Percentiles rank a stretch among this genome's conserved stretches.
These are phyloP conservation scores for Peromyscus eremicus DNA, from an alignment of 2,797 vertebrate species.

Conservation along the genomic window DNA sequence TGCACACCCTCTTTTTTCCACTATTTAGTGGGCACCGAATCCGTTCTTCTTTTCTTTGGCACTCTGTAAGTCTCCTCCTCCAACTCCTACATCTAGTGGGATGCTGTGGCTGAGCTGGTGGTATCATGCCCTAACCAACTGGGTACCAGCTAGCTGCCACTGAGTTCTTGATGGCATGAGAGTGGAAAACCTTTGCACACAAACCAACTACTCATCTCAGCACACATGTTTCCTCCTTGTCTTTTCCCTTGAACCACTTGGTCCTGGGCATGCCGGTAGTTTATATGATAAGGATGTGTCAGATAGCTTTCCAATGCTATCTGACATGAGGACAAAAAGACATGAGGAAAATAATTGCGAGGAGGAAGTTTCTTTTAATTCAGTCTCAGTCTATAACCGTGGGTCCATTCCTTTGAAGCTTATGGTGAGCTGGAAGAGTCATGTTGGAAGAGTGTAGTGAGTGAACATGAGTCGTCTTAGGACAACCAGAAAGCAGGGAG, in stretches of 20 bases:
- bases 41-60: neutral
- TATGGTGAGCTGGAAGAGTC: neutral
- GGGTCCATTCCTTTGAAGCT: neutral
- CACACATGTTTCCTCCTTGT: neutral
- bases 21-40: neutral
- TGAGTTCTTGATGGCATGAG: neutral
- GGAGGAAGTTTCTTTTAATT: neutral
- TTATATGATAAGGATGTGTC: neutral
- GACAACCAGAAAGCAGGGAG: neutral
- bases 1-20: neutral
- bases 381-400: neutral
- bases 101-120: neutral
- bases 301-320: neutral
- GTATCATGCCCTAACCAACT: neutral
- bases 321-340: too few relatives aligned
- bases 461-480: neutral
- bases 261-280: too few relatives aligned
- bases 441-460: neutral
- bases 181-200: neutral
- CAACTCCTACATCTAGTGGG: neutral
- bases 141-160: neutral
- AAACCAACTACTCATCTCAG: neutral
- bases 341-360: neutral
- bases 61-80: neutral
- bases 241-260: neutral